Base-by-base conservation (phyloP, 2,797 vertebrate species). In the Nannoperca obscura region DNA sequence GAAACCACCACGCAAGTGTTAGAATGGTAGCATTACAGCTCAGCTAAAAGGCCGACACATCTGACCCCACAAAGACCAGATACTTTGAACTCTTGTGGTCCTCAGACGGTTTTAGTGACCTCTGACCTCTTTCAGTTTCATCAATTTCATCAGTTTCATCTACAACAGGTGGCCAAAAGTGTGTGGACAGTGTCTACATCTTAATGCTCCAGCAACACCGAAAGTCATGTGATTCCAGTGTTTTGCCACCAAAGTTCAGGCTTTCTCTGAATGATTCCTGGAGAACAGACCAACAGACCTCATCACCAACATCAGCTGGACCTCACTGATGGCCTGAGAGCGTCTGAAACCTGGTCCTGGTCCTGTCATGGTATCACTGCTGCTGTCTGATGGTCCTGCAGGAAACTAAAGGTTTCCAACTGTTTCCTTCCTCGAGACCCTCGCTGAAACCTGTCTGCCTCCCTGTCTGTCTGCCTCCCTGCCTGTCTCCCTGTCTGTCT, bases 341-440 rank as follows among this genome's bases (percentile, higher is more conserved):
- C 34, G 7, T 34, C 7, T 34, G 6, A 34, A 32, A 32, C 32
- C 32, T 32, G 9, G 74, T 62, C 59, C 50, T 19, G 58, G 22
- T 64, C 24, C 24, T 27, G 24, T 27, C 24, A 27, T 1, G 24
- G 24, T 27, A 2, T 27, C 24, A 27, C 24, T 40, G 40, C 72
- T 70, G 54, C 65, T 63, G 76, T 27, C 49, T 65, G 60, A 54
- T 36, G 81, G 69, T 82, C 70, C 82, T 65, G 50, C 79, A 86
- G 85, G 81, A 89, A 86, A 62, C 81, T 10, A 52, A 79, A 87
- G 81, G 85, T 87, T 85, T 81, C 83, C 87, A 86, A 88, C 80
- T 77, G 83, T 80, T 89, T 87, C 86, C 86, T 86, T 79, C 83
- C 83, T 68, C 14, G 6, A 42, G 74, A 76, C 83, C 81, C n/a